A percentile compares a stretch with the other conserved stretches of the same genome.
These are phyloP conservation scores for Argyra leucocephala DNA, from an alignment of 2,888 invertebrate species.

Conservation along the genomic window DNA sequence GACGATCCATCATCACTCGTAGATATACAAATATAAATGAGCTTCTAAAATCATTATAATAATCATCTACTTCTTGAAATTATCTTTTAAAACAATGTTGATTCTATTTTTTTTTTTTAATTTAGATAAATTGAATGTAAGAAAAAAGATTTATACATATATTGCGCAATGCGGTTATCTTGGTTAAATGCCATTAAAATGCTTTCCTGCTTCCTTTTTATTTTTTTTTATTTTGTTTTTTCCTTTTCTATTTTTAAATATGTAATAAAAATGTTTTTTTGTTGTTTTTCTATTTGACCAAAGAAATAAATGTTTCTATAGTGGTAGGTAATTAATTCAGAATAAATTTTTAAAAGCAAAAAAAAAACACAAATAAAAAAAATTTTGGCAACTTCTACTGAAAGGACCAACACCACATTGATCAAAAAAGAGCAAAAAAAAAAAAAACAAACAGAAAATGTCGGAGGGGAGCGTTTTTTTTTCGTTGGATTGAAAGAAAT, in stretches of 20 bases:
- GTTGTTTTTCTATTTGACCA: background rate
- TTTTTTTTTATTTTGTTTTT: background rate
- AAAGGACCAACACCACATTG: background rate
- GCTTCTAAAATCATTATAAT: too few species aligned
- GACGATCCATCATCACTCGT: too few species aligned
- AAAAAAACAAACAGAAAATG: background rate
- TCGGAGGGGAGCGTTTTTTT: too few species aligned
- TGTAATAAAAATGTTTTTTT: background rate
- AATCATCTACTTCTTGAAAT: too few species aligned
- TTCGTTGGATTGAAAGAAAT: background rate
- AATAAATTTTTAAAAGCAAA: background rate
- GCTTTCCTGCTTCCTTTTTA: background rate
- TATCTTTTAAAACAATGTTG: too few species aligned
- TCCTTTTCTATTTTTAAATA: background rate
- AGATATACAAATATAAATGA: too few species aligned
- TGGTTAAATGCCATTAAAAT: conserved; percentile 1
- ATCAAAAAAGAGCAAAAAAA: background rate
- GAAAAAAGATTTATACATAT: background rate
- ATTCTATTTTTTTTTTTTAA: background rate
- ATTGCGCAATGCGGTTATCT: conserved; percentile 1
- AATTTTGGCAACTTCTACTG: background rate
- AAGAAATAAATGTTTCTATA: background rate
- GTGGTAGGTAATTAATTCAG: background rate
- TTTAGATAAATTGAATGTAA: background rate
- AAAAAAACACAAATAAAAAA: background rate